phyloP scores from a whole-genome alignment of 1,140 invertebrate genomes.

The Drosophila jambulina region DNA sequence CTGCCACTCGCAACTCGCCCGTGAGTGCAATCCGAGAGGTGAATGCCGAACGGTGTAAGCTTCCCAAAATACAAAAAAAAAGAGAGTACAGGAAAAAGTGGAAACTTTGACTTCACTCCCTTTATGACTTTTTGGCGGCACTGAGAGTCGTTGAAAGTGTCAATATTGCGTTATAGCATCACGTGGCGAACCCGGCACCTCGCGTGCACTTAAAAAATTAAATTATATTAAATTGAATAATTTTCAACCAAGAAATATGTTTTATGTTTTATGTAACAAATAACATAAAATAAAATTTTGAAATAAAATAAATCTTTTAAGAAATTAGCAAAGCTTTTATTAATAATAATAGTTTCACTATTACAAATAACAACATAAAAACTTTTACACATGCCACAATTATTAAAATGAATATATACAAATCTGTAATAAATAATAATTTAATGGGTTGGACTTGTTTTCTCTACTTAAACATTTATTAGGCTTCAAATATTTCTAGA shows the following conservation, averaged over 20 bases:
- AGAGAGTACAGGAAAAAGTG: conserved; percentile 18
- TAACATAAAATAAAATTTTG: too few species aligned
- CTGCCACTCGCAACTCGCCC: conserved; percentile 28
- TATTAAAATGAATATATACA: too few species aligned
- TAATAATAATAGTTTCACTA: too few species aligned
- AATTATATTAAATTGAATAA: neutral
- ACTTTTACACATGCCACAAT: too few species aligned
- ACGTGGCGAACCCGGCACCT: conserved; percentile 51
- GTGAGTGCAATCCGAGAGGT: conserved; percentile 73
- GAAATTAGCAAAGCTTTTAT: too few species aligned
- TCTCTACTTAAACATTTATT: too few species aligned
- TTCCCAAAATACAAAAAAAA: conserved; percentile 29
- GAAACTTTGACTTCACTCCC: conserved; percentile 68
- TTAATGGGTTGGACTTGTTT: too few species aligned
- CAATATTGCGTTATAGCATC: conserved; percentile 80
- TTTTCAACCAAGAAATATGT: neutral
- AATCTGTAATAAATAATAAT: too few species aligned
- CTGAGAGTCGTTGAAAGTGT: conserved; percentile 82
- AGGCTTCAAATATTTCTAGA: too few species aligned
- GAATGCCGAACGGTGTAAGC: conserved; percentile 46
- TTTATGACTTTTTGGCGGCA: conserved; percentile 79
- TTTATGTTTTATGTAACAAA: too few species aligned
- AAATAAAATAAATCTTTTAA: too few species aligned
- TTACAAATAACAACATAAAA: too few species aligned
- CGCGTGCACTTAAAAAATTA: conserved; percentile 14